These are phyloP conservation scores for Calcarius lapponicus DNA, from an alignment of 2,797 vertebrate species.

Conservation along the genomic window DNA sequence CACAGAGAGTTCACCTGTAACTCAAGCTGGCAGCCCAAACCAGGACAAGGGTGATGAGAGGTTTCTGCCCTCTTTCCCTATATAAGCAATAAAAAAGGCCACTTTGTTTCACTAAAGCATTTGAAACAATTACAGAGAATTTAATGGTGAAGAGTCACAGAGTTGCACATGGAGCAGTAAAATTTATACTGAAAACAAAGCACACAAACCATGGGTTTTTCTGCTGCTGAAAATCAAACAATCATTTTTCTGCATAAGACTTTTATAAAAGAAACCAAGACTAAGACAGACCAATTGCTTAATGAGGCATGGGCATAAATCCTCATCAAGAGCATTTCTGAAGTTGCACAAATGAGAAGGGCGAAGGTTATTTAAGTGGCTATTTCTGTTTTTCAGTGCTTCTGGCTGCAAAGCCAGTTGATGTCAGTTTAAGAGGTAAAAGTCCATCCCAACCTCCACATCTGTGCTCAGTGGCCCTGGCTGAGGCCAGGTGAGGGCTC, in stretches of 20 bases:
- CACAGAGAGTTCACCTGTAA: neutral
- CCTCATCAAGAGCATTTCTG: neutral
- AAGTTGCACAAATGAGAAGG: conserved; percentile 21
- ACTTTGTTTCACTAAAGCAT: neutral
- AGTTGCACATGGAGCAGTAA: accelerated
- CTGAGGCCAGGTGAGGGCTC: neutral
- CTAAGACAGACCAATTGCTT: neutral
- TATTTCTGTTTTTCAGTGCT: conserved; percentile 9
- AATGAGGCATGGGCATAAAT: conserved; percentile 25
- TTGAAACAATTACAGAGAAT: neutral
- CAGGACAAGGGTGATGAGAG: neutral
- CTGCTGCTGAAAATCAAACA: neutral
- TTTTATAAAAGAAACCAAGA: neutral
- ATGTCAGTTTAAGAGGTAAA: neutral
- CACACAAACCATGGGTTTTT: accelerated
- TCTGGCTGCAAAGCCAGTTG: neutral
- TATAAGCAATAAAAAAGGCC: neutral
- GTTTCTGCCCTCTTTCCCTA: neutral
- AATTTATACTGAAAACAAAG: neutral
- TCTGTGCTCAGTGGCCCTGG: neutral
- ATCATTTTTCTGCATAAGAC: neutral
- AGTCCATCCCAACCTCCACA: neutral
- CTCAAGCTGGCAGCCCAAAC: neutral
- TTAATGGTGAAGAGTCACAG: accelerated
- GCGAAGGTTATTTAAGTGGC: conserved; percentile 31